phyloP scores from a whole-genome alignment of 2,888 invertebrate species.

The Drosophila mercatorum region DNA sequence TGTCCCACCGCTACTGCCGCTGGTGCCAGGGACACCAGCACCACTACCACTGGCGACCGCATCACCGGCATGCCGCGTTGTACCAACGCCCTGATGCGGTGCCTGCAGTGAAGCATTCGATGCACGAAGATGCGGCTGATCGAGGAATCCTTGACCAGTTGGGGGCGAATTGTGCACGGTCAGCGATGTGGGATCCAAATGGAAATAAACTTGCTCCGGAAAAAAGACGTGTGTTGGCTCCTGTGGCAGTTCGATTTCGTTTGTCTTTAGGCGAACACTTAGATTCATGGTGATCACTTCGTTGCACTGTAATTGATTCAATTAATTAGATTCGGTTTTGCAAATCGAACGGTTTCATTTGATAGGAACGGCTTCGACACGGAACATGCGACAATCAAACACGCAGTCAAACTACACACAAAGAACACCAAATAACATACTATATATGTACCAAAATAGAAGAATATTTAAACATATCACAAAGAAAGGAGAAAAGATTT shows the following conservation, averaged over 20 bases:
- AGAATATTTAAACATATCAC: background rate
- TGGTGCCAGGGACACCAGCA: constrained; percentile 10
- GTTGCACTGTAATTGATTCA: constrained; percentile 82
- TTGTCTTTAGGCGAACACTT: constrained; percentile 85
- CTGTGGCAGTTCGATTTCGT: constrained; percentile 84
- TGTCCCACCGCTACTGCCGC: constrained; percentile 28
- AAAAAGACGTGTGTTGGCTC: constrained; percentile 74
- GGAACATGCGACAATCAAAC: constrained; percentile 55
- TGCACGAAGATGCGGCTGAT: constrained; percentile 72
- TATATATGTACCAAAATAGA: background rate
- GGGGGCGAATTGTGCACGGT: constrained; percentile 63
- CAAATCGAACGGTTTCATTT: background rate
- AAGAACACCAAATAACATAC: constrained; percentile 22
- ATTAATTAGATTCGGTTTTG: constrained; percentile 20
- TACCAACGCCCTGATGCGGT: constrained; percentile 36
- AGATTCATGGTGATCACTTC: constrained; percentile 85
- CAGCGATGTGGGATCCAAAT: constrained; percentile 73
- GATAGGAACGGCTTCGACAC: constrained; percentile 28
- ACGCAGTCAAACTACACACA: constrained; percentile 49
- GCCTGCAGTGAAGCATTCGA: constrained; percentile 79
- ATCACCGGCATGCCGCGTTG: constrained; percentile 46
- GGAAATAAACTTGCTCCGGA: constrained; percentile 77
- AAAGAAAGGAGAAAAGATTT: background rate
- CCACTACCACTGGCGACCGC: constrained; percentile 24
- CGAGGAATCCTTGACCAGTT: constrained; percentile 59